A percentile compares a stretch with the other conserved stretches of the same genome.
Evolutionary conservation across 2,113 vertebrate species (phyloP).

Genomic region (Lamprologus speciosus): DNA sequence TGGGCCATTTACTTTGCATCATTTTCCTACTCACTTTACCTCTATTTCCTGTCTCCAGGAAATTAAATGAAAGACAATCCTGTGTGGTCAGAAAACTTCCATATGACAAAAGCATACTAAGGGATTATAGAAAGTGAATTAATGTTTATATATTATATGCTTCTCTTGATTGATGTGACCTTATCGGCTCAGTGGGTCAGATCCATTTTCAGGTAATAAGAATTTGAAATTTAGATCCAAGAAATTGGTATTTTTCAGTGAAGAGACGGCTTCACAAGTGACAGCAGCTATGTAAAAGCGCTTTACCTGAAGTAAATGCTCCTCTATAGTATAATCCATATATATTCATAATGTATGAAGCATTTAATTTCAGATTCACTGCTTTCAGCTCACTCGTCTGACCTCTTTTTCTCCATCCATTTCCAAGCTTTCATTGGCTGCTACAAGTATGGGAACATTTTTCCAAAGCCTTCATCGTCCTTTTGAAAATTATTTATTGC

Average conservation of each 20-base stretch:
- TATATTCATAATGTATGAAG: conserved; percentile 27
- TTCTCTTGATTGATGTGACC: conserved; percentile 7
- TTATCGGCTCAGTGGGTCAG: background rate
- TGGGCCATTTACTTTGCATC: background rate
- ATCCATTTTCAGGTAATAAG: background rate
- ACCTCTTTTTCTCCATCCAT: background rate
- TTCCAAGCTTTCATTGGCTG: background rate
- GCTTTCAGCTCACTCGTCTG: background rate
- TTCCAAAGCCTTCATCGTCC: background rate
- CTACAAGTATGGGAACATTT: background rate
- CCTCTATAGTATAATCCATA: background rate
- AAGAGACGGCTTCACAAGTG: background rate
- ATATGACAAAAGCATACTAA: background rate
- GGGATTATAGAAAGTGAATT: background rate
- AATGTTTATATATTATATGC: background rate
- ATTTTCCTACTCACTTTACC: background rate
- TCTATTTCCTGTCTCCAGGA: background rate
- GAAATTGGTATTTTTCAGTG: background rate
- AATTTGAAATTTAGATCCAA: conserved; percentile 31
- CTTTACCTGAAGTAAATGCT: background rate
- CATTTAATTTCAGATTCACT: background rate
- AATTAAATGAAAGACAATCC: background rate
- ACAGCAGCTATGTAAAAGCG: background rate
- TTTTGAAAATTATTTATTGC: background rate
- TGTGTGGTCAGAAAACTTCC: background rate